Evolutionary conservation across 1,140 invertebrate genomes (phyloP), one percentile per base, ranked within the genome.

Genomic region (Platyura marginata): DNA sequence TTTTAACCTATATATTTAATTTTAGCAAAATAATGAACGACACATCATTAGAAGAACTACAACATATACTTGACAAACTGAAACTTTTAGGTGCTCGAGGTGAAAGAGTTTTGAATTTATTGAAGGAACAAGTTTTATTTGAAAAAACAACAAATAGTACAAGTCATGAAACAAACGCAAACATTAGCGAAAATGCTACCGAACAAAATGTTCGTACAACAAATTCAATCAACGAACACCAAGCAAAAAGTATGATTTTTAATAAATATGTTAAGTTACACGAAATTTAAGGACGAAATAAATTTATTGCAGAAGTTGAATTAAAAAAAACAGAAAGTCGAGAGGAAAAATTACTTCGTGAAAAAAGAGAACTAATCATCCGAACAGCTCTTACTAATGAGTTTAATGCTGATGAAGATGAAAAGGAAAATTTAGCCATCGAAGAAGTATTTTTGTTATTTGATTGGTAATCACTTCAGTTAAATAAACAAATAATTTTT

Each of bases 371-470:
- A 0, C 51, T 60, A 37, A 43, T 46, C 13, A 62, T 13, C 3
- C 16, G 32, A 16, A 53, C 64, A 47, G 57, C 58, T 49, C 39
- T 73, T 18, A 44, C 54, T 21, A 54, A 58, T 15, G 47, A 65
- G 21, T 48, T 75, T 2, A 71, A 66, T 36, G 59, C 67, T 46
- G 63, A 75, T 25, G 75, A 77, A 39, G 38, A 40, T 3, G 69
- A 71, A 43, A 67, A 70, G 0, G 66, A 67, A 32, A 66, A 78
- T 49, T 63, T 62, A 22, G 75, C 67, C 2, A 53, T 69, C 29
- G 75, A 79, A 57, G 70, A 77, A 56, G 74, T 77, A 56, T 48
- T 49, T 52, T 6, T n/a, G n/a, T n/a, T n/a, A n/a, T n/a, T n/a
- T 38, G 34, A 36, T n/a, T 36, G 6, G 10, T 36, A 8, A 29